Evolutionary conservation across 2,113 vertebrate species (phyloP), one percentile per base, ranked within the genome.

Genomic region (Notechis scutatus): DNA sequence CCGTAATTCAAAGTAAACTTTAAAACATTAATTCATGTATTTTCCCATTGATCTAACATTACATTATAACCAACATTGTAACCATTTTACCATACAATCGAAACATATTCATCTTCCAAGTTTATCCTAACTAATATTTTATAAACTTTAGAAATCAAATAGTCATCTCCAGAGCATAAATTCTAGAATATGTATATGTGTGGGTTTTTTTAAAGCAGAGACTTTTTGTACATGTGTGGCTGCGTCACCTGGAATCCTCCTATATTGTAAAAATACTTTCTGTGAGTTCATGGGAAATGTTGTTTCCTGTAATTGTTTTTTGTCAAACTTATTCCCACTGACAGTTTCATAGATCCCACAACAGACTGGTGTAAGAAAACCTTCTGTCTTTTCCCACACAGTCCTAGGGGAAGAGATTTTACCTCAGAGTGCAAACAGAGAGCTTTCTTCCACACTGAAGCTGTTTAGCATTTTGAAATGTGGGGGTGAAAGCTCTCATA

Each of bases 201-300:
- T n/a, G 61, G 45, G 29, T 3, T 10, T 50, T 52, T 4, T 69
- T 69, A 21, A 85, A 61, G 47, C 4, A 4, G 47, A 15, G 91
- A 89, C 92, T 92, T 89, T 50, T 69, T 85, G 92, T 74, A 57
- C 50, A 39, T 89, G 64, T 6, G 29, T 5, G 10, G 15, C 92
- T 90, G 34, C 85, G 85, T 92, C 87, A 93, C 12, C 55, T 1
- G 47, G 89, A 90, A 69, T 95, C 0, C 1, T 91, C 90, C 92
- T 93, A 93, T 88, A 59, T 91, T 88, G 14, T 9, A 54, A 88
- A 20, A 92, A 20, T 92, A 94, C 93, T 47, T 93, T 89, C 45
- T 90, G 26, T 42, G 90, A 86, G 24, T 92, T 88, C 9, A 52
- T 92, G 91, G 29, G 57, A 92, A 39, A 18, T 93, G 90, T 64